Evolutionary conservation across 1,140 invertebrate genomes (phyloP), one percentile per base, ranked within the genome.

Genomic region (Druon quercuslanigerum): DNA sequence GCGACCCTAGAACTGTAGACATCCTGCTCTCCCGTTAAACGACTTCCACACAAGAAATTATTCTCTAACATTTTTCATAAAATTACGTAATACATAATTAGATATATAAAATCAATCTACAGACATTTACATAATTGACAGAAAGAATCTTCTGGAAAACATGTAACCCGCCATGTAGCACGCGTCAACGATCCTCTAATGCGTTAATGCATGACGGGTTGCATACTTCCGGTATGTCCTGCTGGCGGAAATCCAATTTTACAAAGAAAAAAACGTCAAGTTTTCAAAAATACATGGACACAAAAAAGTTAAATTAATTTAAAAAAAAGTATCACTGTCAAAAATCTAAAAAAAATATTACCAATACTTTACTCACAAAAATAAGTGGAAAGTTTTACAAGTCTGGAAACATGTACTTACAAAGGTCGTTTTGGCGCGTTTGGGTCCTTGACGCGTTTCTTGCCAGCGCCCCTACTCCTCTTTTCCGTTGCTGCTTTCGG

Each of bases 341-440:
- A 66, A 66, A 66, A 33, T 40, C 9, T 66, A 16, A 8, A 33
- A 12, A 33, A 25, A 40, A 25, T 3, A 66, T n/a, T 40, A 16
- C 7, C 13, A 66, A 46, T 12, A 7, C 9, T n/a, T 66, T 66
- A 16, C 13, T n/a, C 11, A n/a, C 20, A 66, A 46, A 66, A 33
- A n/a, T 9, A 16, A 17, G 0, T 12, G 40, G 25, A 46, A n/a
- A 8, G 16, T 40, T 66, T 46, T 16, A 66, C 40, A 40, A 25
- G 40, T 66, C 60, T 40, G 60, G 60, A 40, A n/a, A 71, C 40
- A 46, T 46, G 40, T 72, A 95, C 98, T 96, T 95, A 99, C 95
- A 99, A 93, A 86, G 98, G 97, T 93, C 99, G 93, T 93, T 99
- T 99, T 56, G 99, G 99, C 84, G 98, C 98, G 93, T 99, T 99